These are phyloP conservation scores for Dynastes grantii DNA, from an alignment of 2,888 invertebrate genomes.

Conservation along the genomic window DNA sequence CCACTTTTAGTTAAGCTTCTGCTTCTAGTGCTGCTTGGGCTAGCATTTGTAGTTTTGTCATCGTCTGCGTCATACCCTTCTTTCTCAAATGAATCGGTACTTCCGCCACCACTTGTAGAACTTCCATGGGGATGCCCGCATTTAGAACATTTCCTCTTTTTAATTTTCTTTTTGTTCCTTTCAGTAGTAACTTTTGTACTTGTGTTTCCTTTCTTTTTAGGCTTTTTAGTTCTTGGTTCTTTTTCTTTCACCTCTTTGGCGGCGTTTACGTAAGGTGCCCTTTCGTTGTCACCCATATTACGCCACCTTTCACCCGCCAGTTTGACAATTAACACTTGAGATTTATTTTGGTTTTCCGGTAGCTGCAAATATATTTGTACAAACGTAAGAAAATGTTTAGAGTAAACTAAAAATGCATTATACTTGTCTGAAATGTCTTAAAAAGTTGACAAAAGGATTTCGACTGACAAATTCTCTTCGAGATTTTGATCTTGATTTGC, in stretches of 20 bases:
- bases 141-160: conserved; percentile 30
- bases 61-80: not conserved
- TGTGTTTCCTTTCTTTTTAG: conserved; percentile 28
- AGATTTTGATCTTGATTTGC: conserved; percentile 40
- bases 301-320: conserved; percentile 44
- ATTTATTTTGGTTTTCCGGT: conserved; percentile 26
- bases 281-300: conserved; percentile 32
- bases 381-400: not conserved
- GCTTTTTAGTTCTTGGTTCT: conserved; percentile 29
- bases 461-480: conserved; percentile 21
- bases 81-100: conserved; percentile 11
- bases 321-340: conserved; percentile 23
- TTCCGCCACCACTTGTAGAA: not conserved
- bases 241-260: conserved; percentile 30
- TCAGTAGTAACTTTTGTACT: conserved; percentile 22
- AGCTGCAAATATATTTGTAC: conserved; percentile 11
- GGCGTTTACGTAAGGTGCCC: conserved; percentile 28
- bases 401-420: not conserved
- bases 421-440: conserved; percentile 34
- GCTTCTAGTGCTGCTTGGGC: conserved; percentile 48
- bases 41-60: conserved; percentile 50
- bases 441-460: conserved; percentile 45
- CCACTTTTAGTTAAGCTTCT: conserved; percentile 46
- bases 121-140: conserved; percentile 36
- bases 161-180: conserved; percentile 35